Base-by-base conservation (phyloP, 2,888 invertebrate species). In the Drosophila mimetica region DNA sequence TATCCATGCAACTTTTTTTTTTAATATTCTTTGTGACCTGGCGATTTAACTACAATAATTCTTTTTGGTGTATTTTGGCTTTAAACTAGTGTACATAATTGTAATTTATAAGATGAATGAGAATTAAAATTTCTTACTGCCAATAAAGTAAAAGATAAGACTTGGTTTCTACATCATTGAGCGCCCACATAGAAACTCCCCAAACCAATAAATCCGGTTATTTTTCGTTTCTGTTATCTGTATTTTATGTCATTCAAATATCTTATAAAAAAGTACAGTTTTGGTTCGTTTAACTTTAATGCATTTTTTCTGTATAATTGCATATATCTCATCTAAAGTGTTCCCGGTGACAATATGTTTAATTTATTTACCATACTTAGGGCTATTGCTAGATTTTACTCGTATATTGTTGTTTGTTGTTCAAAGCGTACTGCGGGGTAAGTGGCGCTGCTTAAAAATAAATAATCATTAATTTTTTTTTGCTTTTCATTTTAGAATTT, bases 241-340 rank as follows among this genome's bases (percentile, higher is more conserved):
- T 75, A 71, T 75, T 75, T 84, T 34, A 61, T 53, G 73, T 55
- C 74, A 74, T 79, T 80, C 61, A 85, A 86, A 82, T 85, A 87
- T 82, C 71, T 85, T 82, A 82, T 81, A 87, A 85, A 81, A 77
- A 82, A 85, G 70, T 87, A 77, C 73, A 85, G 65, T 82, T 81
- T 87, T 79, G 69, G 78, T 87, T 82, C 76, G 74, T 85, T 85
- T 82, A 87, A 74, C 58, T 61, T 63, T 39, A 75, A 75, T 78
- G 61, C 65, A 65, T 65, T 71, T 63, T 57, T 47, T 69, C 60
- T 55, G 71, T 67, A 51, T 52, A 64, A 41, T 51, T 80, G 61
- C 50, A 53, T 70, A 67, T 75, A 71, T 73, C 73, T 84, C 69
- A 46, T 72, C 59, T 57, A 65, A 84, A 77, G 79, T 75, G 81